phyloP scores from a whole-genome alignment of 2,113 vertebrate genomes.

The Scophthalmus maximus region DNA sequence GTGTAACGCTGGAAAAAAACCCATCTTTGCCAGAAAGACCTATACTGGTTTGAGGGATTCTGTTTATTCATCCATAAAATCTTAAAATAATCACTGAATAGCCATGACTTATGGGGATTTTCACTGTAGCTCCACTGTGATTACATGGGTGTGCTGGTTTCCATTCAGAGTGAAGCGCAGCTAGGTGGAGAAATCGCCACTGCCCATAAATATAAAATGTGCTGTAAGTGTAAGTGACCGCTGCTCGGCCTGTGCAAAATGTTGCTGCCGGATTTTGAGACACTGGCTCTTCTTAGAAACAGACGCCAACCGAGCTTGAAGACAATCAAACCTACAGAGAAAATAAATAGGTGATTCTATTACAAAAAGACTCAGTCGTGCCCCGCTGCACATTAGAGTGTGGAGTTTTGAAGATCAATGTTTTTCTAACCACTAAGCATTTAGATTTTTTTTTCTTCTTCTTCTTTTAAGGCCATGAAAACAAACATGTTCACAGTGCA shows the following conservation, averaged over 20 bases:
- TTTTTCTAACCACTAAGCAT: slow-evolving; percentile 18
- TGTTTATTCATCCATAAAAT: not conserved
- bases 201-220: slow-evolving; percentile 28
- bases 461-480: slow-evolving; percentile 30
- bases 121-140: slow-evolving; percentile 6
- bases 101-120: slow-evolving; percentile 18
- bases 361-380: slow-evolving; percentile 20
- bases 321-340: slow-evolving; percentile 19
- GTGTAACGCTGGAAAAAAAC: too few species aligned
- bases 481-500: slow-evolving; percentile 50
- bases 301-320: slow-evolving; percentile 20
- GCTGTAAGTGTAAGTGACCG: slow-evolving; percentile 14
- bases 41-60: not conserved
- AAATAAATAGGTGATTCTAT: slow-evolving; percentile 35
- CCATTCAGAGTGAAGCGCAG: slow-evolving; percentile 13
- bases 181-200: slow-evolving; percentile 22
- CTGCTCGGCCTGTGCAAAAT: slow-evolving; percentile 38
- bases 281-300: slow-evolving; percentile 9
- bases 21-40: not conserved
- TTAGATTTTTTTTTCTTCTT: not conserved
- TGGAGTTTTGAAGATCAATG: slow-evolving; percentile 33
- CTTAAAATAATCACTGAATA: slow-evolving; percentile 27
- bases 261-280: slow-evolving; percentile 20
- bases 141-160: slow-evolving; percentile 15
- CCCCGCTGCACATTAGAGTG: not conserved